Conservation (phyloP, 2,888 invertebrate genomes). For the Drepanosiphum platanoidis region DNA sequence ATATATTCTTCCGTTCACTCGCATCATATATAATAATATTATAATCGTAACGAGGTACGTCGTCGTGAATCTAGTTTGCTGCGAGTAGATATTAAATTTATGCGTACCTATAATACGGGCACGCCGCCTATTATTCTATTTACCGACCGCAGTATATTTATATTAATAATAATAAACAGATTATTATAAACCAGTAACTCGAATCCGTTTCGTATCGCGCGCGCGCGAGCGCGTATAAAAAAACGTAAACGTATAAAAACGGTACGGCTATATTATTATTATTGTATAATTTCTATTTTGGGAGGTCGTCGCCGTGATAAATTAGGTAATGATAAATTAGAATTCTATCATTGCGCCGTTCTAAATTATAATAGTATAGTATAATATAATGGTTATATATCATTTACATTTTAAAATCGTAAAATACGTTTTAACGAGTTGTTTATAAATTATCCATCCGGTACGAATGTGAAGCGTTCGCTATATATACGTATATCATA, state of each 20-base stretch:
- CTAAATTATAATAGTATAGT: no score
- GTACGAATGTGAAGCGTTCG: neutral
- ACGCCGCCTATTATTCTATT: neutral
- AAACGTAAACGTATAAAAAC: no score
- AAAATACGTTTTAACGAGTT: constrained; percentile 42
- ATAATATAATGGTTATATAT: constrained; percentile 34
- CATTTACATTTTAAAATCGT: constrained; percentile 49
- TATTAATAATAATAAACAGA: no score
- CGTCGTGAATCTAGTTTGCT: constrained; percentile 24
- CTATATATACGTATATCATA: neutral
- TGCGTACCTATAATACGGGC: neutral
- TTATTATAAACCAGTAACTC: neutral
- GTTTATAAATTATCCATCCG: constrained; percentile 3
- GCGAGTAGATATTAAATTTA: neutral
- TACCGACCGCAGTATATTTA: no score
- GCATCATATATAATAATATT: no score
- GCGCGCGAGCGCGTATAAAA: no score
- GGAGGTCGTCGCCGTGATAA: constrained; percentile 23
- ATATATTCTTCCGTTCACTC: no score
- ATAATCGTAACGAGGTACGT: no score
- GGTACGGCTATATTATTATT: no score
- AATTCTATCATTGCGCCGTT: constrained; percentile 28
- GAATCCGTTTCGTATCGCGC: neutral
- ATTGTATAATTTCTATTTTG: constrained; percentile 24
- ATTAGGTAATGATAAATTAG: constrained; percentile 6